Evolutionary conservation across 1,140 invertebrate genomes (phyloP), one percentile per base, ranked within the genome.

Genomic region (Aphis craccivora): DNA sequence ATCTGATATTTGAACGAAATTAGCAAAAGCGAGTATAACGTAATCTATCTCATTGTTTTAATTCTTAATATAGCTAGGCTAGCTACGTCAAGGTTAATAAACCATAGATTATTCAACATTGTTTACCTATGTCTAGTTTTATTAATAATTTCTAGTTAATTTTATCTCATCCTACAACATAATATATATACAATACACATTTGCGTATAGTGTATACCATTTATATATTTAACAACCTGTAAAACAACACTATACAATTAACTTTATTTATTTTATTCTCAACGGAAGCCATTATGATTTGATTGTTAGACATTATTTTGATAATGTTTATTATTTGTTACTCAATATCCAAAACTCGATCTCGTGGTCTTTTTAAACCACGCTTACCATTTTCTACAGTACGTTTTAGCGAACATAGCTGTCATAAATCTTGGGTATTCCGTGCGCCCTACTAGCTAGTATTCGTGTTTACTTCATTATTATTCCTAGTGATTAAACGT

Each of bases 401-500:
- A 37, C 30, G 7, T 88, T n/a, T 48, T 55, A 40, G 35, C 35
- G 14, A 40, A 89, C 35, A 55, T n/a, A 11, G 4, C 37, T 51
- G 30, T 55, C 51, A 89, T 89, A 89, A 89, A 89, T 89, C 88
- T 89, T 55, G 43, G 1, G 9, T 35, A 89, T 89, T 89, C 35
- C 88, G 88, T 89, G 91, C 48, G 91, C 30, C 35, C 35, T 14
- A 81, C 25, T 20, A 40, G 35, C 25, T 35, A 23, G 91, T 55
- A n/a, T 84, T 93, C 81, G 81, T 86, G 81, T 84, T 93, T 25
- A 55, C 45, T 84, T 93, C 43, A 55, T 93, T 92, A 93, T 84
- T 93, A 86, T 93, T 93, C 35, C 48, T 51, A 53, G 35, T 93
- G 91, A 93, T 93, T 93, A 93, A 93, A 93, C 48, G 91, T 93